These are phyloP conservation scores for Grantiella picta DNA, from an alignment of 2,113 vertebrate species.

Conservation along the genomic window DNA sequence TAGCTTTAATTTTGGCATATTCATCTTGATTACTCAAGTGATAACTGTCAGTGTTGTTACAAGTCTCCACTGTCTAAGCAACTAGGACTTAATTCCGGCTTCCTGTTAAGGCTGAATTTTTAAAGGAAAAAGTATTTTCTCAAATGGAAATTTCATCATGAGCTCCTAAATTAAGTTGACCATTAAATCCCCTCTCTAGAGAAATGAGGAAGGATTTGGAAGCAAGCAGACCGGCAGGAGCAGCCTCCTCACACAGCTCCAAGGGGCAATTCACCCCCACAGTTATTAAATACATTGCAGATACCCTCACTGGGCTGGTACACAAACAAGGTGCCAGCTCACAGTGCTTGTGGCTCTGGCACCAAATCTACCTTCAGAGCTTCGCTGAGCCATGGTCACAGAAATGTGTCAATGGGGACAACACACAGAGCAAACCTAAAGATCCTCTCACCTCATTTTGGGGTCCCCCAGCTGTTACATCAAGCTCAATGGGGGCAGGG, in stretches of 20 bases:
- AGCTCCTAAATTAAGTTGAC: neutral
- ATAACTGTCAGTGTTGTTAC: neutral
- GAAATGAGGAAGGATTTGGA: neutral
- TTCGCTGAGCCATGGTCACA: too few species aligned
- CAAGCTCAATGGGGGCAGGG: neutral
- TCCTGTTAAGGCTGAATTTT: neutral
- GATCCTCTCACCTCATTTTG: neutral
- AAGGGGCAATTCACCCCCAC: neutral
- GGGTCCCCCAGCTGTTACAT: fast-evolving
- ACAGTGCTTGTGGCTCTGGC: too few species aligned
- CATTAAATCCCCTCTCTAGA: neutral
- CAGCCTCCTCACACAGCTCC: neutral
- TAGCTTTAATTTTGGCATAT: neutral
- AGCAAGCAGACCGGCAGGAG: neutral
- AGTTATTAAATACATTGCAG: too few species aligned
- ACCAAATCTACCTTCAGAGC: too few species aligned
- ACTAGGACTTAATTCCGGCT: neutral
- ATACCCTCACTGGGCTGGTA: too few species aligned
- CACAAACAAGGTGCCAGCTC: too few species aligned
- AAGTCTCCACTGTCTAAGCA: neutral
- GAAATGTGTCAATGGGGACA: too few species aligned
- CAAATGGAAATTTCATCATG: neutral
- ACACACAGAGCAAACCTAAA: neutral
- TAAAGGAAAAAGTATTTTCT: neutral
- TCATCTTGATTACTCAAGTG: neutral